These are phyloP conservation scores for Catharus minimus DNA, from an alignment of 2,113 vertebrate genomes.

Conservation along the genomic window DNA sequence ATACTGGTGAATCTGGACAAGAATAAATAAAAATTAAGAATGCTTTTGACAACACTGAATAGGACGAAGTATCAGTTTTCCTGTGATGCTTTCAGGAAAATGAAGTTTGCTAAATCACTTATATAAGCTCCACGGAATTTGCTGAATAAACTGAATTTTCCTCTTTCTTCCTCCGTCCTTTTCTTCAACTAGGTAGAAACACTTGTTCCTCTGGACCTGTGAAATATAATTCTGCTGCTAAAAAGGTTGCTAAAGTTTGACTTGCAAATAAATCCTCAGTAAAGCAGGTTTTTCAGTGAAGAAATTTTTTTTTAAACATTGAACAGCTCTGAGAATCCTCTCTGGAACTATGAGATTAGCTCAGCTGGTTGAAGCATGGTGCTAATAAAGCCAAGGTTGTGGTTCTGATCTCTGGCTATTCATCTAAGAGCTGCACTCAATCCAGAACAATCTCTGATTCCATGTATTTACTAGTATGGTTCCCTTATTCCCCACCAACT, in stretches of 20 bases:
- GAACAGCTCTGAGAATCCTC: neutral
- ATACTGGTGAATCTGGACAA: neutral
- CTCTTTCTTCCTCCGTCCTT: neutral
- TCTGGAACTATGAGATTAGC: neutral
- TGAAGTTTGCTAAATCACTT: neutral
- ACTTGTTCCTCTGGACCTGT: neutral
- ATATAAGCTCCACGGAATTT: neutral
- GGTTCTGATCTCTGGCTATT: neutral
- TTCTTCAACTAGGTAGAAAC: neutral
- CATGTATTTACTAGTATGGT: neutral
- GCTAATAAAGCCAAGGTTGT: no score
- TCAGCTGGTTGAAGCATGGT: neutral
- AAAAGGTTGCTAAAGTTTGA: neutral
- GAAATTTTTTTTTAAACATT: neutral
- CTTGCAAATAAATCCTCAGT: neutral
- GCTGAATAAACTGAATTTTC: neutral
- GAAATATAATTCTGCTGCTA: neutral
- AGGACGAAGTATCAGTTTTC: neutral
- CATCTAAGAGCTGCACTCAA: rapidly evolving
- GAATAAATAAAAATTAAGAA: neutral
- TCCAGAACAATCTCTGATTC: neutral
- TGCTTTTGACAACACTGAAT: neutral
- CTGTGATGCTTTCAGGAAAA: neutral
- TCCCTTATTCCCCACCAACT: neutral
- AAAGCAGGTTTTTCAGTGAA: neutral